Conservation (phyloP, 2,113 vertebrate species). For the Ia io region DNA sequence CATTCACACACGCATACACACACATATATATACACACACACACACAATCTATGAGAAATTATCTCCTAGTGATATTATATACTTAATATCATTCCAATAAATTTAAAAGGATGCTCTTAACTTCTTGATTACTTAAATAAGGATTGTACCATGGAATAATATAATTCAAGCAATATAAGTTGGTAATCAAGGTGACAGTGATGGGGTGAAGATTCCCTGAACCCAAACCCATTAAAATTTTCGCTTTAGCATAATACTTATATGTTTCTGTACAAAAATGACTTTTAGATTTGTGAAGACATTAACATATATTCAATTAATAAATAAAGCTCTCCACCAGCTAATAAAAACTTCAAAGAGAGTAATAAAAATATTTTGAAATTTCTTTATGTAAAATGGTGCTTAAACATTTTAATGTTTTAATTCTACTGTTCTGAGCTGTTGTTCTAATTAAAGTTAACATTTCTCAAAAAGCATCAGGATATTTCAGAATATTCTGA, state of each 20-base stretch:
- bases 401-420: not conserved
- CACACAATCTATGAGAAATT: not conserved
- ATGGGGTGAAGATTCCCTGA: not conserved
- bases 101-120: not conserved
- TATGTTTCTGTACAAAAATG: not conserved
- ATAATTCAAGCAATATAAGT: not conserved
- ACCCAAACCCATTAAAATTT: not conserved
- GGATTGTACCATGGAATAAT: not conserved
- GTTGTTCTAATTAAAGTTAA: not conserved
- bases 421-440: not conserved
- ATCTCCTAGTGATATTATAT: not conserved
- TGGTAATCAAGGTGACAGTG: not conserved
- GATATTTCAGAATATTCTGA: not conserved
- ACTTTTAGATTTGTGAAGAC: not conserved
- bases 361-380: not conserved
- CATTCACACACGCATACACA: not conserved
- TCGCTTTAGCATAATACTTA: not conserved
- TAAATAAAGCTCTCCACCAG: not conserved
- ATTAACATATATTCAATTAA: not conserved
- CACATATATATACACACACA: too few species aligned
- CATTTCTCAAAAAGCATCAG: not conserved
- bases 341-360: not conserved
- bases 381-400: not conserved
- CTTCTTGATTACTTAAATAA: not conserved
- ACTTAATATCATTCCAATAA: not conserved